These are phyloP conservation scores for Eutolmus rufibarbis DNA, from an alignment of 2,888 invertebrate species.

Conservation along the genomic window DNA sequence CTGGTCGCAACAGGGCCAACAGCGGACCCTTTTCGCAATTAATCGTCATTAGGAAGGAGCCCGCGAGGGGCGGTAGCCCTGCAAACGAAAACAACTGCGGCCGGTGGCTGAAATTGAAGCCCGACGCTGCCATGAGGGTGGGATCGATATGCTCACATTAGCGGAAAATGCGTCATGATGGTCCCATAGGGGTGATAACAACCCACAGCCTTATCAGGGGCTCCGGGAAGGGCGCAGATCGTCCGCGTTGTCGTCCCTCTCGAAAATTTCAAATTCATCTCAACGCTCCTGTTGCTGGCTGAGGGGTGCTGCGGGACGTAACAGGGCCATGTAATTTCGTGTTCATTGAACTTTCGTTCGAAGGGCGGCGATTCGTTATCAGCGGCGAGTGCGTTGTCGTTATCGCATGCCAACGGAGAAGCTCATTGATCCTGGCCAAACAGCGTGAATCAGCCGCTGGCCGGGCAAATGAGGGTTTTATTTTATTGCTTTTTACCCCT, in stretches of 20 bases:
- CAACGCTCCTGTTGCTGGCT: not conserved
- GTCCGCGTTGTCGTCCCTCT: not conserved
- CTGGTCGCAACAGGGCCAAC: slow-evolving; percentile 37
- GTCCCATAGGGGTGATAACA: slow-evolving; percentile 42
- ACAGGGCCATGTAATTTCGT: not conserved
- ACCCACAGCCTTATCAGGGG: not conserved
- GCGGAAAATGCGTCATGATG: slow-evolving; percentile 20
- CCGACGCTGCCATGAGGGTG: slow-evolving; percentile 43
- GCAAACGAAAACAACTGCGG: not conserved
- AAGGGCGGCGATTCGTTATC: slow-evolving; percentile 22
- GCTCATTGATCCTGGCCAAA: slow-evolving; percentile 17
- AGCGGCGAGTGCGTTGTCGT: not conserved
- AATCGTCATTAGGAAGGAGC: slow-evolving; percentile 40
- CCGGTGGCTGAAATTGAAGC: not conserved
- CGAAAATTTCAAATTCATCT: not conserved
- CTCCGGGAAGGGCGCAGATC: not conserved
- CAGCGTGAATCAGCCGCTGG: not conserved
- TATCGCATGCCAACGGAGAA: not conserved
- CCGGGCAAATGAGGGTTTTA: slow-evolving; percentile 1
- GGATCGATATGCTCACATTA: slow-evolving; percentile 41
- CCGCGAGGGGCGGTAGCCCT: not conserved
- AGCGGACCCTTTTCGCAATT: slow-evolving; percentile 42
- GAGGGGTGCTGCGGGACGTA: not conserved
- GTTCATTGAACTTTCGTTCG: not conserved
- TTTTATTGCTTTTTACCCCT: slow-evolving; percentile 4